Evolutionary conservation across 2,797 vertebrate species (phyloP), one percentile per base, ranked within the genome.

Genomic region (Phataginus tricuspis): DNA sequence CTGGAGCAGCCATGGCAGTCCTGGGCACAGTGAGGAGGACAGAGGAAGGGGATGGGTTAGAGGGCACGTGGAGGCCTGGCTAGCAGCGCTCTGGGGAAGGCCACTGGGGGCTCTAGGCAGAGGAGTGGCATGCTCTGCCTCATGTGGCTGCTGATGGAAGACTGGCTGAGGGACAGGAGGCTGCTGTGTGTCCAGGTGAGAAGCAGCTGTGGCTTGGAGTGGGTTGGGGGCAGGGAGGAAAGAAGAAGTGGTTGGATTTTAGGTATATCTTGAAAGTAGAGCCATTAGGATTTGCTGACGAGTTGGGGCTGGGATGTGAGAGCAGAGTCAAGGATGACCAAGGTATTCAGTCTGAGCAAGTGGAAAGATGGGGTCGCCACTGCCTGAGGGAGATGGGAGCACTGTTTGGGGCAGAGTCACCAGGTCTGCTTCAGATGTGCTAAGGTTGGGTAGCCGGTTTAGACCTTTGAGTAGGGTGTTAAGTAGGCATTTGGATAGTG

Each of bases 261-360:
- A 94, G 42, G 64, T 64, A 19, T 11, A 86, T 57, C 90, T 57
- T 88, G 78, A 91, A 93, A 88, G 57, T 49, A 37, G 53, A 91
- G 19, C 61, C 74, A 34, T 42, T 90, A 39, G 37, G 64, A 68
- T 51, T 74, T 53, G 75, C 63, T 80, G 64, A 77, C 53, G 83
- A 39, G 53, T 21, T 75, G 39, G 34, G 71, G 18, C 15, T 4
- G 2, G 59, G 16, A 4, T 49, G 6, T 80, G 37, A 69, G 34
- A 68, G 18, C 45, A 71, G 21, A 63, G 34, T 66, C 82, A 34
- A 59, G 57, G 83, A 59, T 57, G 49, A 75, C 45, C 51, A 25
- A 9, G 39, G 7, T 63, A 5, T 86, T 39, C 69, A n/a, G 37
- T 61, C 42, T 66, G 72, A 93, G 63, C 27, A 25, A 2, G 39